Percentiles rank a stretch among this genome's conserved stretches.
Evolutionary conservation across 2,113 vertebrate species (phyloP).

Genomic region (Clarias gariepinus): DNA sequence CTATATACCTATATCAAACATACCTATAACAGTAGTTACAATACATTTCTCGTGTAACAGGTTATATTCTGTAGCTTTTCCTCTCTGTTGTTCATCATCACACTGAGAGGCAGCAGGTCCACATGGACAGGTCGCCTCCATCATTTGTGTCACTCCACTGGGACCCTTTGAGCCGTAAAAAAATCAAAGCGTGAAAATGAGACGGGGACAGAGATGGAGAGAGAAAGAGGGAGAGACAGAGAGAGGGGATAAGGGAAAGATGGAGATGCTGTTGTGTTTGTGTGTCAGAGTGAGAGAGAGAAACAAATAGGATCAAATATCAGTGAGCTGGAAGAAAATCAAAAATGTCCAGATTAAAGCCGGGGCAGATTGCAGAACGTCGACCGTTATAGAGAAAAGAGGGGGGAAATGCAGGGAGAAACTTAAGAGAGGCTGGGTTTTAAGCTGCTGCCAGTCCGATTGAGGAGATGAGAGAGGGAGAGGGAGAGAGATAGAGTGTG

Average conservation of each 20-base stretch:
- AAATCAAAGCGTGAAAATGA: background rate
- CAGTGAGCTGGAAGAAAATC: background rate
- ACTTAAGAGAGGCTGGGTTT: conserved; percentile 48
- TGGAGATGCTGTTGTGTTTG: background rate
- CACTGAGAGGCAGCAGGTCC: background rate
- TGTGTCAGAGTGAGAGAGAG: background rate
- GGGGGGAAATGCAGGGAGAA: conserved; percentile 7
- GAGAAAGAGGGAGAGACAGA: background rate
- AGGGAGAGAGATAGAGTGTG: conserved; percentile 26
- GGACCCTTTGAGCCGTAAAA: background rate
- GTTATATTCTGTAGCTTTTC: background rate
- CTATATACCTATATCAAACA: background rate
- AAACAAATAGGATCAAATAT: background rate
- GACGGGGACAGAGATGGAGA: background rate
- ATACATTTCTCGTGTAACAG: background rate
- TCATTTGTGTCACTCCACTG: background rate
- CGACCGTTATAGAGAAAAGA: background rate
- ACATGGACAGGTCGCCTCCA: background rate
- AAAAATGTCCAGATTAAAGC: conserved; percentile 3
- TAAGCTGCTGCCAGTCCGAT: conserved; percentile 75
- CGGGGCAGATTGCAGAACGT: conserved; percentile 3
- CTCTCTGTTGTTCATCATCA: background rate
- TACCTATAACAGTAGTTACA: background rate
- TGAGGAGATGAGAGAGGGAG: conserved; percentile 70
- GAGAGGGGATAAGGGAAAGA: background rate